Base-by-base conservation (phyloP, 1,140 invertebrate species). In the Camponotus floridanus region DNA sequence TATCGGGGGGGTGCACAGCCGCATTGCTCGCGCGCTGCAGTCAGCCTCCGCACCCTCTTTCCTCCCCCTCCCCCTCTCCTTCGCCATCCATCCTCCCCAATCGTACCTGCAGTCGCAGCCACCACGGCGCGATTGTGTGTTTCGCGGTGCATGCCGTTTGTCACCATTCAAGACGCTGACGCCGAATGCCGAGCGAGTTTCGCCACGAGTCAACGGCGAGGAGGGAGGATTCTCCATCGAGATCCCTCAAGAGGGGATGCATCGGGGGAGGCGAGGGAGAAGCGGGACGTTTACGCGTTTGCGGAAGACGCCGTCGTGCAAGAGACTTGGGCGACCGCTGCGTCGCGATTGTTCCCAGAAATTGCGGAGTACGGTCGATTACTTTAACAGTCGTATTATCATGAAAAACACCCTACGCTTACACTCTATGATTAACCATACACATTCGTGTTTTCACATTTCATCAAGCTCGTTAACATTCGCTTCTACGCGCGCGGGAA, bases 1-100 rank as follows among this genome's bases (percentile, higher is more conserved):
- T 79, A 45, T 57, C 71, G 74, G 55, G 86, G 55, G 86, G 88
- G 88, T 80, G 88, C 88, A 90, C 86, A 88, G 86, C 86, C 89
- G 86, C 89, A 91, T 91, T 91, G 89, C 89, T 90, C 89, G 83
- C 89, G 86, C 86, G 89, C 68, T 90, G 89, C 86, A 90, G 81
- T 83, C 79, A 83, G 55, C 79, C 79, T 81, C 76, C 59, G 42
- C 45, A n/a, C 45, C n/a, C 64, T 33, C 64, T 48, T n/a, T n/a
- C 13, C 9, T 18, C 76, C 8, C 26, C 76, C 78, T 9, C 18
- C 36, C 26, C 15, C 55, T 85, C 70, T 61, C 80, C 42, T 59
- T 59, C 62, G 62, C 57, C 74, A 61, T 71, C 71, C 67, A 65
- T 62, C 76, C 70, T 1, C 18, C 42, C 62, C 76, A 70, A 65